Evolutionary conservation across 2,797 vertebrate species (phyloP), one percentile per base, ranked within the genome.

Genomic region (Meda fulgida): DNA sequence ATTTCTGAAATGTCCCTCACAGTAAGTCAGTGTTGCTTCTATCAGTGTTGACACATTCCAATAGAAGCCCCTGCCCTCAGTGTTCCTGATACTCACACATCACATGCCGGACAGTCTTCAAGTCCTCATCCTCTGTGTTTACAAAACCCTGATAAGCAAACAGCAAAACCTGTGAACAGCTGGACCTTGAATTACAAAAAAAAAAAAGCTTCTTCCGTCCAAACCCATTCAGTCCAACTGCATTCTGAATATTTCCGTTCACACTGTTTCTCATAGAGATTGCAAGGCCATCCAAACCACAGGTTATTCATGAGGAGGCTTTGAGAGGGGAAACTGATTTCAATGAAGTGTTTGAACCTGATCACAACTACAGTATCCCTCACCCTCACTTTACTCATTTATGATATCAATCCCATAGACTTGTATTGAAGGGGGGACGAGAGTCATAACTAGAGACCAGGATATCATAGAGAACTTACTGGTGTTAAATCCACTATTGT

Each of bases 91-190:
- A 36, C 18, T 85, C 19, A 69, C 53, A 60, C 43, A 81, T 85
- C 88, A 89, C 89, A 89, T 89, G 89, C 46, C 8, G 31, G 46
- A 38, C 48, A 67, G 23, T 43, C 69, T 83, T 82, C 66, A 80
- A 85, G 51, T 70, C 72, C 78, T 69, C n/a, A n/a, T 53, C 77
- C 40, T 40, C 81, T 48, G 66, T 84, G 71, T 87, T 81, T 70
- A 77, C 38, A 46, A 69, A 86, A 29, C 63, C 53, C 36, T 87
- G 88, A 86, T 58, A 80, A 80, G 29, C 55, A 76, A 65, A 78
- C n/a, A 60, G 51, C 18, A 26, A 58, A 48, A 31, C 65, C 21
- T 69, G 26, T 36, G 53, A 82, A 26, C 8, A 43, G 51, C 1
- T 1, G 38, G 75, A 70, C 65, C 66, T 76, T 38, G 38, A 43